Evolutionary conservation across 2,113 vertebrate genomes (phyloP).

Genomic region (Oreochromis niloticus): DNA sequence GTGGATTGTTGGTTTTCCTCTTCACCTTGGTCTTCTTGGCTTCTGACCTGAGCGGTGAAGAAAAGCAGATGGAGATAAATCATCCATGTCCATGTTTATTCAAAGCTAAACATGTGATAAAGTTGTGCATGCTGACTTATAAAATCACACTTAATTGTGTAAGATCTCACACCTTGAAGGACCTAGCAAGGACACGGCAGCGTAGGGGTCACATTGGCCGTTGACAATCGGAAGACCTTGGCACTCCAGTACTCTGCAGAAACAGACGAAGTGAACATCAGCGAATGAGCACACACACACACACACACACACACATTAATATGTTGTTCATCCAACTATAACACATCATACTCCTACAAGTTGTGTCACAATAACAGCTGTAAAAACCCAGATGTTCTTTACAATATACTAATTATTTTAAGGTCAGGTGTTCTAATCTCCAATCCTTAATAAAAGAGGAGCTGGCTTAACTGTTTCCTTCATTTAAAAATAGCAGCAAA

Average conservation of each 20-base stretch:
- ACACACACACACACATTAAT: background rate
- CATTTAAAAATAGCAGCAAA: background rate
- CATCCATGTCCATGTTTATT: background rate
- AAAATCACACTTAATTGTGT: background rate
- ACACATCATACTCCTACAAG: background rate
- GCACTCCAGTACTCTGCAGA: constrained; percentile 89
- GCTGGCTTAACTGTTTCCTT: background rate
- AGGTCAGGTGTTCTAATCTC: background rate
- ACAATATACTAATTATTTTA: background rate
- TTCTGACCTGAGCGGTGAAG: constrained; percentile 79
- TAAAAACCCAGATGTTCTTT: background rate
- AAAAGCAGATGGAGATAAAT: background rate
- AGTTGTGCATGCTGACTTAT: background rate
- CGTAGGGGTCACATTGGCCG: constrained; percentile 93
- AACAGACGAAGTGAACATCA: background rate
- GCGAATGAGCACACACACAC: background rate
- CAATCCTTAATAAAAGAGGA: background rate
- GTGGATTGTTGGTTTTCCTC: constrained; percentile 96
- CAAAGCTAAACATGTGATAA: background rate
- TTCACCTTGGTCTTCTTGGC: constrained; percentile 98
- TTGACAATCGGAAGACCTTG: constrained; percentile 96
- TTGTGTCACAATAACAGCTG: background rate
- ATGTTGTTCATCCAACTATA: background rate
- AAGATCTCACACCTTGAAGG: constrained; percentile 81
- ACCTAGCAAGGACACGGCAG: constrained; percentile 87